These are phyloP conservation scores for Noctuana brunneofusca DNA, from an alignment of 2,888 invertebrate species.

Conservation along the genomic window DNA sequence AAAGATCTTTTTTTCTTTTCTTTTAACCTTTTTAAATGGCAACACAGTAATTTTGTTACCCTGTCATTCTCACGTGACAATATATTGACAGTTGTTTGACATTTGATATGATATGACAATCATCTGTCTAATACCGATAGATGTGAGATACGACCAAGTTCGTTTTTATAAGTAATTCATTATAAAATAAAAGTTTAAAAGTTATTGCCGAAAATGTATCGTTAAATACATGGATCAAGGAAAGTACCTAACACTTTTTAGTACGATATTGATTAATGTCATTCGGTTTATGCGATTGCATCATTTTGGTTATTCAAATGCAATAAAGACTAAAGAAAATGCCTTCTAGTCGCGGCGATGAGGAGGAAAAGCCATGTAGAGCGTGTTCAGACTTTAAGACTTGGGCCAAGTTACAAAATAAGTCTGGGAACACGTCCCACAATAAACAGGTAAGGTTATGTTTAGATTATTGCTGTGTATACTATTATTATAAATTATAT, in stretches of 20 bases:
- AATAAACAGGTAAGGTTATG: slow-evolving; percentile 52
- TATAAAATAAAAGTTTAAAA: no score
- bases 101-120: background rate
- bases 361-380: slow-evolving; percentile 84
- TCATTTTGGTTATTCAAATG: slow-evolving; percentile 28
- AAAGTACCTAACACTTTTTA: background rate
- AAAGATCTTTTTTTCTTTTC: no score
- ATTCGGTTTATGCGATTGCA: slow-evolving; percentile 16
- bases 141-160: background rate
- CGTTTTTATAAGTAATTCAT: background rate
- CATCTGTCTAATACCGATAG: background rate
- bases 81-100: background rate
- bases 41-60: no score
- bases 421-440: slow-evolving; percentile 48
- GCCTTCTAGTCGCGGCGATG: slow-evolving; percentile 62
- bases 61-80: no score
- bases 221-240: background rate
- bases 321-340: slow-evolving; percentile 46
- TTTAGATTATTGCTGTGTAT: background rate
- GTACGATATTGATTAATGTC: background rate
- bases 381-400: slow-evolving; percentile 88
- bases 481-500: no score
- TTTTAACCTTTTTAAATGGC: no score
- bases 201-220: background rate
- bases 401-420: slow-evolving; percentile 86